Evolutionary conservation across 2,888 invertebrate genomes (phyloP), one percentile per base, ranked within the genome.

Genomic region (Drosophila koepferae): DNA sequence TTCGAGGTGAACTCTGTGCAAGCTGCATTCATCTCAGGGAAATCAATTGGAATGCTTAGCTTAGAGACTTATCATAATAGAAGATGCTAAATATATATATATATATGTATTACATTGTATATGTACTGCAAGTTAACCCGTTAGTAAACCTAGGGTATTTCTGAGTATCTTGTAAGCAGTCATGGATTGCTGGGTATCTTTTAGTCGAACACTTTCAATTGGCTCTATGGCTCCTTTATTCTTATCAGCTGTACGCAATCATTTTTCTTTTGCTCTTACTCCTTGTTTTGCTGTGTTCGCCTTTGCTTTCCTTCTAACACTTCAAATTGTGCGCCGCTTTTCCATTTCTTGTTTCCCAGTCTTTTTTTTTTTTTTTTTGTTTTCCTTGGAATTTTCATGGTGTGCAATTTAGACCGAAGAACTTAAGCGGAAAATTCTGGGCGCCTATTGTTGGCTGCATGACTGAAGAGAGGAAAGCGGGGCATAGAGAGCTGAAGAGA

Each of bases 371-470:
- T 53, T 28, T 63, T 56, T 63, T 40, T 36, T 62, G 54, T 53
- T 69, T 65, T 67, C 69, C 56, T 65, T 59, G 74, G 69, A 71
- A 71, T 82, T 74, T 82, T 74, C 72, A 69, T 77, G 74, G 53
- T 81, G 61, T 12, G 63, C 72, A 58, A 71, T 76, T 75, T 71
- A 20, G 60, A 48, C 23, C 62, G 41, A 59, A 49, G 55, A 74
- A 68, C 76, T 83, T 76, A 64, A 83, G 71, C 71, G 69, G 48
- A 80, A 82, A 80, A 71, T 80, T 77, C 72, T 63, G 53, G 67
- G 58, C 46, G 72, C 81, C 69, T 69, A 63, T 81, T 80, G 73
- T 78, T 58, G 58, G 18, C 14, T 16, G 12, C 12, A 23, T 4
- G 46, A 31, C 59, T 8, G 9, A 7, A 14, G 2, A 14, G 12